These are phyloP conservation scores for Eudyptes chrysolophus DNA, from an alignment of 2,113 vertebrate species.

Conservation along the genomic window DNA sequence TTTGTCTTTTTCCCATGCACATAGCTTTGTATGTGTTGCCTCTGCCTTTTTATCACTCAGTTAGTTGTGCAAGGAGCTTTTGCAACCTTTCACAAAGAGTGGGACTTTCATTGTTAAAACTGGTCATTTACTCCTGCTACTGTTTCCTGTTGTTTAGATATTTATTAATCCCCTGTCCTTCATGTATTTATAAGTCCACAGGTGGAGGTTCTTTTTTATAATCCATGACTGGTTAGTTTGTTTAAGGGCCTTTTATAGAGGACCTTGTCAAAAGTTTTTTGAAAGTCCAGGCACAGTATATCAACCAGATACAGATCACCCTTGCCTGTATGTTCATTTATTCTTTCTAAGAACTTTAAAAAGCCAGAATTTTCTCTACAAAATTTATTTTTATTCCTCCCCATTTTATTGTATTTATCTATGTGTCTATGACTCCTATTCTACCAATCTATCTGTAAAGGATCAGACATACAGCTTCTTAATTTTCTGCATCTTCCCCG, in stretches of 20 bases:
- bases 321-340: background rate
- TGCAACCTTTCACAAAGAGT: background rate
- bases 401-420: background rate
- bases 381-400: background rate
- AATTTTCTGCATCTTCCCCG: background rate
- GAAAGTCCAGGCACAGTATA: background rate
- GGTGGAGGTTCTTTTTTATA: background rate
- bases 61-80: background rate
- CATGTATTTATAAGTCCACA: background rate
- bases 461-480: background rate
- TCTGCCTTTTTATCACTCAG: background rate
- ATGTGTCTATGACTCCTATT: background rate
- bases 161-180: background rate
- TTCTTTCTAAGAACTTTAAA: background rate
- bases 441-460: background rate
- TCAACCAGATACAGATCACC: background rate
- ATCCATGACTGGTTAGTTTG: background rate
- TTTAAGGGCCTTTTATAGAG: background rate
- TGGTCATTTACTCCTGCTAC: background rate
- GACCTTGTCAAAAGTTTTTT: background rate
- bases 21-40: background rate
- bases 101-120: background rate
- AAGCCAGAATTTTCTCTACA: background rate
- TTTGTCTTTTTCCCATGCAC: background rate
- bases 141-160: background rate